Conservation (phyloP, 2,888 invertebrate genomes). For the Aquatica leii region DNA sequence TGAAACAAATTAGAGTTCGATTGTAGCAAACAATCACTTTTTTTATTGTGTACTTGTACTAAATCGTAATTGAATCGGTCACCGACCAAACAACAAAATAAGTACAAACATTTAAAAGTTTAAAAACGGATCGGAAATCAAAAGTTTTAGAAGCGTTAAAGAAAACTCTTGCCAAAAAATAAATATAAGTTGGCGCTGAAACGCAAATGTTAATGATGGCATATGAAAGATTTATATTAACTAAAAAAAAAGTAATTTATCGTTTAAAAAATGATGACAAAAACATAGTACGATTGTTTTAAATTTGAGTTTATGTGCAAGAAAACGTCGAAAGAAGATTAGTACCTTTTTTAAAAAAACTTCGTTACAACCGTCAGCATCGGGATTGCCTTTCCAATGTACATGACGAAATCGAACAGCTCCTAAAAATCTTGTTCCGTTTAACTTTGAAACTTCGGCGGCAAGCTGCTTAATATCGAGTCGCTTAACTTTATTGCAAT, state of each 20-base stretch:
- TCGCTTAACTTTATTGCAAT: constrained; percentile 71
- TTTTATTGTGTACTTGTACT: too few relatives aligned
- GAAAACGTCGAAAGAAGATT: not conserved
- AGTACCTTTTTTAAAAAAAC: constrained; percentile 87
- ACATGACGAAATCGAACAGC: constrained; percentile 78
- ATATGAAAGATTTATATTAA: too few relatives aligned
- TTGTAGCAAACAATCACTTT: too few relatives aligned
- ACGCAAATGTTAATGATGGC: too few relatives aligned
- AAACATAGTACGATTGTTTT: not conserved
- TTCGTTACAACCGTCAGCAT: constrained; percentile 89
- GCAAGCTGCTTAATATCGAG: constrained; percentile 75
- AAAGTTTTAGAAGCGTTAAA: too few relatives aligned
- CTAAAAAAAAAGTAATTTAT: not conserved
- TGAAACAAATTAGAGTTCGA: too few relatives aligned
- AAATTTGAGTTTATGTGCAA: constrained; percentile 16
- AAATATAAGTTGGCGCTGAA: too few relatives aligned
- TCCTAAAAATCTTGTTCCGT: constrained; percentile 72
- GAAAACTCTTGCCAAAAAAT: too few relatives aligned
- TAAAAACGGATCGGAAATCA: too few relatives aligned
- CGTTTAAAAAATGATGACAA: not conserved
- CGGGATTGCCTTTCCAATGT: constrained; percentile 86
- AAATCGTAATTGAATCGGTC: too few relatives aligned
- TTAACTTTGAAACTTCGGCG: constrained; percentile 74
- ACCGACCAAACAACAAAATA: too few relatives aligned
- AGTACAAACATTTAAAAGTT: too few relatives aligned